These are phyloP conservation scores for Thryonomys swinderianus DNA, from an alignment of 2,113 vertebrate genomes.

Conservation along the genomic window DNA sequence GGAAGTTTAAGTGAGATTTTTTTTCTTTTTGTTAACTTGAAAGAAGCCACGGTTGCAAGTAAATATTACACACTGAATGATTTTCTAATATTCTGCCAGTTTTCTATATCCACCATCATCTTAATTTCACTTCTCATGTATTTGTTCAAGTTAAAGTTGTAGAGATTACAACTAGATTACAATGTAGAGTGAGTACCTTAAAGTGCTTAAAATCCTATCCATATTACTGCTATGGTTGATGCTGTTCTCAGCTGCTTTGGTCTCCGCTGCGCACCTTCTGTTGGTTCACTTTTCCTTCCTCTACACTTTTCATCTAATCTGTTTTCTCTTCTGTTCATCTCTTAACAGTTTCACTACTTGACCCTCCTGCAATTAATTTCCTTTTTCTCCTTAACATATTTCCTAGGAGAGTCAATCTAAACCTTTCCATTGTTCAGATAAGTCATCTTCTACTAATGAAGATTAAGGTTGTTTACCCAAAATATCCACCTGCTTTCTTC, in stretches of 20 bases:
- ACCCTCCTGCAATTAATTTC: background rate
- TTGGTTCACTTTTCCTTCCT: conserved; percentile 12
- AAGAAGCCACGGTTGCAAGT: background rate
- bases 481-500: background rate
- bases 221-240: background rate
- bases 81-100: conserved; percentile 13
- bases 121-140: conserved; percentile 28
- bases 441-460: background rate
- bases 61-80: background rate
- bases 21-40: background rate
- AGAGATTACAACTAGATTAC: background rate
- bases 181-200: background rate
- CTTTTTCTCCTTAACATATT: background rate
- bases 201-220: background rate
- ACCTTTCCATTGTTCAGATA: background rate
- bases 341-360: background rate
- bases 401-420: background rate
- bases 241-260: background rate
- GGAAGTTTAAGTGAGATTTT: background rate
- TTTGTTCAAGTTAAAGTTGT: conserved; percentile 49
- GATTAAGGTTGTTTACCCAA: background rate
- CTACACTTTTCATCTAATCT: background rate
- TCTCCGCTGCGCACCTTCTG: background rate
- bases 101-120: background rate
- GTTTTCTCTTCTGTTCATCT: background rate